Percentiles rank a stretch among this genome's conserved stretches.
phyloP scores from a whole-genome alignment of 2,113 vertebrate species.

The Oncorhynchus nerka region DNA sequence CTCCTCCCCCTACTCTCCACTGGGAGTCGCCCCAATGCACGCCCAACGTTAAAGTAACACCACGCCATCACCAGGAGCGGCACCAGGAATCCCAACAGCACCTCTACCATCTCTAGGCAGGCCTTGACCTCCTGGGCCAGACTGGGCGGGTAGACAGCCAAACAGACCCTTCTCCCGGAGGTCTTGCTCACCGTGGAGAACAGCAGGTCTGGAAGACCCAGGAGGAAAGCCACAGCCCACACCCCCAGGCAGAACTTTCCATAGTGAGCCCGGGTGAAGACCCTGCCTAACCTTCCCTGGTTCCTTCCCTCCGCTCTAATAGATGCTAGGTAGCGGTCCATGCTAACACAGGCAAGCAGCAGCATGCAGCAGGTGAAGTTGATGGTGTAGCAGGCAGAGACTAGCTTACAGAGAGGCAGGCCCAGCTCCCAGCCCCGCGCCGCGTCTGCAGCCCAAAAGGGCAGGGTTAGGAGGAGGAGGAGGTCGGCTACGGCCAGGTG shows the following conservation, averaged over 20 bases:
- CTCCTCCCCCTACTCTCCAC: slow-evolving; percentile 76
- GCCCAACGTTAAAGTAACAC: slow-evolving; percentile 79
- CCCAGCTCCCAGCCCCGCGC: slow-evolving; percentile 86
- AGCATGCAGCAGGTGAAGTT: slow-evolving; percentile 93
- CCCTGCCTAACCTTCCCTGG: slow-evolving; percentile 22
- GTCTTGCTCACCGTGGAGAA: slow-evolving; percentile 74
- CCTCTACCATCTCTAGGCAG: slow-evolving; percentile 80
- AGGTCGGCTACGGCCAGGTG: slow-evolving; percentile 88
- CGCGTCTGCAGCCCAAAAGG: slow-evolving; percentile 87
- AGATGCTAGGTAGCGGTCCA: slow-evolving; percentile 82
- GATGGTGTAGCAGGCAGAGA: slow-evolving; percentile 81
- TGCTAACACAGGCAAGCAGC: slow-evolving; percentile 88
- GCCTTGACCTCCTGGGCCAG: slow-evolving; percentile 73
- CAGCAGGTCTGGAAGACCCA: slow-evolving; percentile 84
- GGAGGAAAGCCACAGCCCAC: slow-evolving; percentile 77
- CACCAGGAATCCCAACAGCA: slow-evolving; percentile 83
- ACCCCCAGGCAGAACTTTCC: slow-evolving; percentile 64
- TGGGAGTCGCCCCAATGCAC: slow-evolving; percentile 69
- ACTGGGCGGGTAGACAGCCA: slow-evolving; percentile 72
- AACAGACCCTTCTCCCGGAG: slow-evolving; percentile 67
- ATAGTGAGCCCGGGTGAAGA: slow-evolving; percentile 54
- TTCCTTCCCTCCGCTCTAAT: slow-evolving; percentile 10
- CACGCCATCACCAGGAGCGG: slow-evolving; percentile 85
- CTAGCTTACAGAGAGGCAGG: slow-evolving; percentile 77
- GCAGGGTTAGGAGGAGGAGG: slow-evolving; percentile 85